Evolutionary conservation across 1,140 invertebrate genomes (phyloP), one percentile per base, ranked within the genome.

Genomic region (Callitettix versicolor): DNA sequence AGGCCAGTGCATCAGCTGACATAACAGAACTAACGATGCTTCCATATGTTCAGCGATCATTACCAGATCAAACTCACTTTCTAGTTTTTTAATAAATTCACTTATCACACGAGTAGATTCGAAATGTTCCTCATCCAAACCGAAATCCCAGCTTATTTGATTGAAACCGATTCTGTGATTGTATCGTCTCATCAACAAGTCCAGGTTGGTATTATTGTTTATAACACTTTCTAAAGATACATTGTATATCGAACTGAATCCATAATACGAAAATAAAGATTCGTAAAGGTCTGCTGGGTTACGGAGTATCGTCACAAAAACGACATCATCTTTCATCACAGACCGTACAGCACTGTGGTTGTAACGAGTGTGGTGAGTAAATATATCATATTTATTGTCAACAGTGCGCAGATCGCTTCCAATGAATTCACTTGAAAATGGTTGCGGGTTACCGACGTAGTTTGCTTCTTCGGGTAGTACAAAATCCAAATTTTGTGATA

Each of bases 21-120:
- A 65, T 26, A 78, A 62, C 9, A 78, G 62, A 33, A 78, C 66
- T 12, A 78, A 58, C 1, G 76, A 78, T 58, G 75, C 73, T 51
- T 78, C 73, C 62, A 78, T 73, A 57, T 70, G 66, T 59, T 79
- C 76, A 1, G 71, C 63, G 18, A 79, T 70, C 68, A 79, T 68
- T 15, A 79, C 69, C 3, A 78, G 62, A 54, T 72, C 65, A 60
- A 79, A 78, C 20, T 70, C 59, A 14, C 53, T 56, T 12, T 75
- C 71, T 0, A 74, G 56, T 38, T 65, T 58, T 22, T 53, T 41
- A 26, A 70, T 68, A 11, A 62, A 60, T 24, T 64, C 33, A 5
- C 47, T 51, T 4, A 56, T 40, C 43, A 51, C 38, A 14, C 43
- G 33, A 2, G 33, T 34, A 21, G 60, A 59, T 17, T 63, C 46